phyloP scores from a whole-genome alignment of 2,888 invertebrate species.

The Calameuta filiformis region DNA sequence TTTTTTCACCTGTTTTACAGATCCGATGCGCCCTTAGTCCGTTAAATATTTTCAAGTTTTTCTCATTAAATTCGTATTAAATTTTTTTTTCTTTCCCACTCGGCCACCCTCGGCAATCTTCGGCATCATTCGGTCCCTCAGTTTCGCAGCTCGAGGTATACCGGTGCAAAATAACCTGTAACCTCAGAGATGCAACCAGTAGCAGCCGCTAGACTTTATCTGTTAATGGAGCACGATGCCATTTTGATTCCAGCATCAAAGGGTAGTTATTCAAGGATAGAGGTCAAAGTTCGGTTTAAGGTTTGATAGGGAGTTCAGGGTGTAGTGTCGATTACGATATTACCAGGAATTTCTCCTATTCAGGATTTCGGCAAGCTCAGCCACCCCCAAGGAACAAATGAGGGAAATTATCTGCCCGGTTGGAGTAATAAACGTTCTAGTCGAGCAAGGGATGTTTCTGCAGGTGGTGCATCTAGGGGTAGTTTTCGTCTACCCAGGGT shows the following conservation, averaged over 20 bases:
- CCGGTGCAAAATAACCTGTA: background rate
- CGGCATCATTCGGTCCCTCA: background rate
- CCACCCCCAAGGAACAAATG: slow-evolving; percentile 45
- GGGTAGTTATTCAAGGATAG: background rate
- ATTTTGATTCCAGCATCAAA: background rate
- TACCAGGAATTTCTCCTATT: background rate
- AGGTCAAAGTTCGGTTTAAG: background rate
- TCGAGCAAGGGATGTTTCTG: slow-evolving; percentile 17
- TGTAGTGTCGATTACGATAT: background rate
- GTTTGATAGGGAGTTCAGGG: background rate
- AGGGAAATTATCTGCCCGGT: slow-evolving; percentile 56
- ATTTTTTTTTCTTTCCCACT: background rate
- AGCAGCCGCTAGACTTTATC: background rate
- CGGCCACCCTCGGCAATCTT: background rate
- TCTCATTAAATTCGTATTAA: background rate
- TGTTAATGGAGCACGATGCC: background rate
- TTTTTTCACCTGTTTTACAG: background rate
- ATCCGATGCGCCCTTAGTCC: background rate
- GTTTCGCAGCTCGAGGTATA: background rate
- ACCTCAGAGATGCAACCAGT: background rate
- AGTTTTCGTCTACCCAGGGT: background rate
- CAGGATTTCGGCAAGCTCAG: background rate
- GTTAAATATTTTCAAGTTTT: background rate
- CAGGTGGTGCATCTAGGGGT: background rate
- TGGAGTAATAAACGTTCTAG: slow-evolving; percentile 59